Evolutionary conservation across 1,140 invertebrate genomes (phyloP), one percentile per base, ranked within the genome.

Genomic region (Drosophila kurseongensis): DNA sequence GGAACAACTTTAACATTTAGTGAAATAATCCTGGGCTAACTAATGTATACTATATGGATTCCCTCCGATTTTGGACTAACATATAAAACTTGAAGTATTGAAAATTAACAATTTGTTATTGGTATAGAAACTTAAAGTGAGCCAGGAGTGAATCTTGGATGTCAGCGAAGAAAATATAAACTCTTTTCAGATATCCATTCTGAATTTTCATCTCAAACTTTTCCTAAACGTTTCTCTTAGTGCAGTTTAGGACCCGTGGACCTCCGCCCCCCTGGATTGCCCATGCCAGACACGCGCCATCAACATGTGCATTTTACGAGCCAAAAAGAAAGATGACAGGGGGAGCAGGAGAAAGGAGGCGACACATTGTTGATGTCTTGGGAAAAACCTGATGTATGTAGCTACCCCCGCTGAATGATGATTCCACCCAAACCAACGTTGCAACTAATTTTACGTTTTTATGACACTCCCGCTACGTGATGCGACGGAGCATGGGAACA

Each of bases 271-370:
- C 55, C 48, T 4, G 40, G 18, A 52, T 88, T 83, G 60, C 32
- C 76, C 73, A 84, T 88, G 80, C 84, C 65, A 74, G 82, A 83
- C 84, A 89, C 84, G 84, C 80, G 72, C 77, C 77, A 80, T 77
- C 79, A 89, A 83, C 84, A 88, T 89, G 84, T 88, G 84, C 84
- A 89, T 84, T 88, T 88, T 89, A 88, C 75, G 84, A 80, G 84
- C 65, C 63, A 66, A 74, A 47, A 65, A 76, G 61, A 80, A 62
- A 62, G 74, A 84, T 65, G 67, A 75, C 50, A 75, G 51, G 42
- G 16, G 14, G 6, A 36, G 14, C 16, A 12, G 35, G 14, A 10
- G 16, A 14, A 60, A 47, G 13, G 55, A 50, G 74, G 71, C 61
- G 75, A 68, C 69, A 67, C 78, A 68, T 80, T 81, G 68, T 51